Base-by-base conservation (phyloP, 2,797 vertebrate species). In the Brotula barbata region DNA sequence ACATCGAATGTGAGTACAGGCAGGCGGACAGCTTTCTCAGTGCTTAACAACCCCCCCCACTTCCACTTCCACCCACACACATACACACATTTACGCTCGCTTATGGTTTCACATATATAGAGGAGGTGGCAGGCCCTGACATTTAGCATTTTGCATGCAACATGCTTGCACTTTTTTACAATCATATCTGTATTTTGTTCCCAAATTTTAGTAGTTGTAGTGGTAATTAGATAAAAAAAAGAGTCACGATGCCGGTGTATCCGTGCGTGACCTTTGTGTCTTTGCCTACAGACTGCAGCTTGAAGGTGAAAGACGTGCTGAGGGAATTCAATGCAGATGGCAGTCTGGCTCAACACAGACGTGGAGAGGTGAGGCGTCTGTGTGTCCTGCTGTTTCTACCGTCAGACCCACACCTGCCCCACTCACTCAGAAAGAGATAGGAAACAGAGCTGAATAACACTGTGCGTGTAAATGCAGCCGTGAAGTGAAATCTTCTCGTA, bases 291-390 rank as follows among this genome's bases (percentile, higher is more conserved):
- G 95, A 97, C 87, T 94, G 93, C 87, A 93, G 87, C 84, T 75
- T 92, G 87, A 96, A 94, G 84, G 95, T 97, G 83, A 94, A 95
- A 76, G 94, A 96, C 49, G 94, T 96, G 61, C 90, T 96, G 80
- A 90, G 83, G 85, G 91, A 94, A 70, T 96, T 96, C 60, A 86
- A 92, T 36, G 89, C 91, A 75, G 90, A 94, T 60, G 94, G 93
- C 20, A 64, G 82, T 1, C 87, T 96, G 88, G 88, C 90, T 25
- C 84, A 52, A 69, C 91, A 93, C 83, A 75, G 92, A 70, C 90
- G 92, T 1, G 94, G 92, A 86, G 93, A 95, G 90, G 95, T 96
- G 89, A 94, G 93, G 81, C 62, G 68, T 71, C 55, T 14, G 6
- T 0, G 36, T 45, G 73, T 81, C 77, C 80, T 58, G 44, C 64